Evolutionary conservation across 2,888 invertebrate species (phyloP), one percentile per base, ranked within the genome.

Genomic region (Drosophila robusta): DNA sequence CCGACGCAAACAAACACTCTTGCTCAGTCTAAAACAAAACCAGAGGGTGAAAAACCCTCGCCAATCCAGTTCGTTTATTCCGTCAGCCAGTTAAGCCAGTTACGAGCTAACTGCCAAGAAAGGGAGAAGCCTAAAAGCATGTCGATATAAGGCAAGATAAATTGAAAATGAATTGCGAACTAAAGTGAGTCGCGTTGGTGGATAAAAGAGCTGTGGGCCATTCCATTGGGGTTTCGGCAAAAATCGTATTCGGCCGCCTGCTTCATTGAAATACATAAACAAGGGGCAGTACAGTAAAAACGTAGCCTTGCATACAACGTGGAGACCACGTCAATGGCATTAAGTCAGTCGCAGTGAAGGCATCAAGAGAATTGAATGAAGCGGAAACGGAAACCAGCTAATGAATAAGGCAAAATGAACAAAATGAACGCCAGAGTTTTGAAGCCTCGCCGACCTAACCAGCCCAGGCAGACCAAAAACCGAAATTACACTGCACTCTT

Each of bases 101-200:
- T 76, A 64, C 42, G 36, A 73, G 69, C 26, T 55, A 46, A 49
- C 46, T 73, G 60, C 39, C 55, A 52, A 49, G 39, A 47, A 55
- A 55, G 60, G 62, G 55, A 65, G 62, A 61, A 66, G 66, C 88
- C 72, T 79, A 70, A 70, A 74, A 78, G 70, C 87, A 78, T 87
- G 89, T 87, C 89, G 87, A 89, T 89, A 89, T 87, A 87, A 87
- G 84, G 87, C 87, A 78, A 87, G 89, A 89, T 84, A 84, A 89
- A 84, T 84, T 84, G 87, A 87, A 84, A 84, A 88, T 78, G 87
- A 89, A 84, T 89, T 87, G 85, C 81, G 65, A 75, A 87, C 66
- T 65, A 65, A 68, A 67, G 63, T 75, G 63, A 70, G 63, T 44
- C 34, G 18, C 38, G 38, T n/a, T 29, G 42, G 44, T 22, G 41